Evolutionary conservation across 23 tunicate species (phyloP).

Genomic region (Trididemnum nubilum): DNA sequence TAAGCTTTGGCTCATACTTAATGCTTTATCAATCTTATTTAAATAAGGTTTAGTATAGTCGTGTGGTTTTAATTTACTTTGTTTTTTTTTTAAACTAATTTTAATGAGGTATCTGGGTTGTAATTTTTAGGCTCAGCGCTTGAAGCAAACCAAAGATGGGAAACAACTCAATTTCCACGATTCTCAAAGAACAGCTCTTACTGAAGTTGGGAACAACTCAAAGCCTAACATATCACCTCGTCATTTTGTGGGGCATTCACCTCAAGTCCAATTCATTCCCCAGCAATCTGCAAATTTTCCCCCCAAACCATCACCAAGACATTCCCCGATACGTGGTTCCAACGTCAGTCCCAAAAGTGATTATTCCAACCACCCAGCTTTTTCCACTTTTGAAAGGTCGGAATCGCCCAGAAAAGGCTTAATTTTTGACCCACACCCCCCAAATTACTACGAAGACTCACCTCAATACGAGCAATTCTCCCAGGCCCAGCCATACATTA

Average conservation of each 20-base stretch:
- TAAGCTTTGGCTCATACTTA: too few species aligned
- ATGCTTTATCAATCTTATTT: too few species aligned
- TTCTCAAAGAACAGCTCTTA: conserved; percentile 6
- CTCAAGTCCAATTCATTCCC: neutral
- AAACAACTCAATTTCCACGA: neutral
- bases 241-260: neutral
- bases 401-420: neutral
- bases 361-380: conserved; percentile 47
- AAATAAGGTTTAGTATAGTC: too few species aligned
- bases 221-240: conserved; percentile 6
- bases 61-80: too few species aligned
- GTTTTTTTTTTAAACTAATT: too few species aligned
- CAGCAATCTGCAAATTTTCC: neutral
- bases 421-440: neutral
- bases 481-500: neutral
- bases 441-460: neutral
- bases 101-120: too few species aligned
- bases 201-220: conserved; percentile 35
- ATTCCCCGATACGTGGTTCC: neutral
- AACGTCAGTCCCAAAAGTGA: conserved; percentile 7
- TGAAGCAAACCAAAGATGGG: conserved; percentile 26
- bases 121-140: conserved; percentile 35
- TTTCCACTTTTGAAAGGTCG: neutral
- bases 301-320: neutral
- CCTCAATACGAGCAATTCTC: neutral